Evolutionary conservation across 2,888 invertebrate species (phyloP).

Genomic region (Eupithecia dodoneata): DNA sequence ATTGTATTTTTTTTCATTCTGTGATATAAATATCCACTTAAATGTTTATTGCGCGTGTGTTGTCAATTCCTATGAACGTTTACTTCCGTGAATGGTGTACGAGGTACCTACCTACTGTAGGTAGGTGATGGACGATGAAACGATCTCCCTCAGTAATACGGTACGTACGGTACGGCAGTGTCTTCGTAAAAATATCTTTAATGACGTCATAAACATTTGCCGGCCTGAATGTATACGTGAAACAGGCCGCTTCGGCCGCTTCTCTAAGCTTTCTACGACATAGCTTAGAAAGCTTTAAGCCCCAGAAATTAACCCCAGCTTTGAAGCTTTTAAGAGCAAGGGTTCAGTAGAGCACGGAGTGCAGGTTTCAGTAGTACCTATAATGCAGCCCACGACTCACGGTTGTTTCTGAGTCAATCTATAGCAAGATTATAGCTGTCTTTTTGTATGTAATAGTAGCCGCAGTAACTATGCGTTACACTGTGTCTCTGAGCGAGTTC

Average conservation of each 20-base stretch:
- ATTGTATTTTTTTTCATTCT: not conserved
- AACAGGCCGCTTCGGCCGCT: not conserved
- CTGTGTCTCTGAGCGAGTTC: not conserved
- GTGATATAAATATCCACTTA: conserved; percentile 50
- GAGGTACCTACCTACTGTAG: not conserved
- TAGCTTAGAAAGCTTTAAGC: not conserved
- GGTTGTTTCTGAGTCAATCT: not conserved
- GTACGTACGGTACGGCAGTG: conserved; percentile 65
- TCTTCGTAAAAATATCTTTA: conserved; percentile 83
- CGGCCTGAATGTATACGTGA: conserved; percentile 44
- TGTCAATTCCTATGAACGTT: conserved; percentile 72
- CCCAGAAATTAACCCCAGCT: no score
- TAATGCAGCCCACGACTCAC: not conserved
- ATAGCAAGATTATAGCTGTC: not conserved
- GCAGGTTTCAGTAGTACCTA: not conserved
- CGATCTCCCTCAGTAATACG: conserved; percentile 70
- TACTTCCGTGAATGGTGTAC: conserved; percentile 65
- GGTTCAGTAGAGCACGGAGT: not conserved
- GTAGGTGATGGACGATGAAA: conserved; percentile 66
- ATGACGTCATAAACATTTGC: conserved; percentile 80
- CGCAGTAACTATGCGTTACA: not conserved
- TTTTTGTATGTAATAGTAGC: not conserved
- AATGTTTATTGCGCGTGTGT: conserved; percentile 71
- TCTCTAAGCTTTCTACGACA: not conserved
- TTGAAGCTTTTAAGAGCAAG: not conserved